phyloP scores from a whole-genome alignment of 1,140 invertebrate species.

The Heliconius eleuchia region DNA sequence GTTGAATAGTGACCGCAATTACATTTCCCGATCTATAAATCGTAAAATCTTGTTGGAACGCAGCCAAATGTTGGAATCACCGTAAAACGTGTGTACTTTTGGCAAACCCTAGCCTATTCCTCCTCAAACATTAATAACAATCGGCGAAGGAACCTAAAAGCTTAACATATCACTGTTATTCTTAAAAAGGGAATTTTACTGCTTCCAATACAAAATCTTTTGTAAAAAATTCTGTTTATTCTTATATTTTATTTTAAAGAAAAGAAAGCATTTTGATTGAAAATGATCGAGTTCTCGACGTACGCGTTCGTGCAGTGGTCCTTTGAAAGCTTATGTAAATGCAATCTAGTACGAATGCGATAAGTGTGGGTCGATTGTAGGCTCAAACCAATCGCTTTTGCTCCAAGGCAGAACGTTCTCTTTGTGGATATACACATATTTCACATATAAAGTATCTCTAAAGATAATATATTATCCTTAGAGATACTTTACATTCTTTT shows the following conservation, averaged over 20 bases:
- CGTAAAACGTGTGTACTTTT: slow-evolving; percentile 24
- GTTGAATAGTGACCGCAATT: slow-evolving; percentile 31
- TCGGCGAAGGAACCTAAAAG: slow-evolving; percentile 23
- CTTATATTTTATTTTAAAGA: slow-evolving; percentile 17
- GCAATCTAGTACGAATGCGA: slow-evolving; percentile 35
- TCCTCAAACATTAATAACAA: slow-evolving; percentile 35
- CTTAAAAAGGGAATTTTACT: slow-evolving; percentile 16
- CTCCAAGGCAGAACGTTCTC: slow-evolving; percentile 30
- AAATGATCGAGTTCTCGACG: slow-evolving; percentile 37
- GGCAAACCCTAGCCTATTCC: slow-evolving; percentile 29
- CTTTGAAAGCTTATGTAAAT: slow-evolving; percentile 39
- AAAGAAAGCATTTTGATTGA: slow-evolving; percentile 32
- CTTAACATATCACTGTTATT: slow-evolving; percentile 16
- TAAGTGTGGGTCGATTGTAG: slow-evolving; percentile 33
- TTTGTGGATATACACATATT: slow-evolving; percentile 24
- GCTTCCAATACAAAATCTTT: slow-evolving; percentile 29
- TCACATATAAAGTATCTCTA: slow-evolving; percentile 12
- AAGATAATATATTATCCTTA: neutral
- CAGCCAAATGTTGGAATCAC: slow-evolving; percentile 32
- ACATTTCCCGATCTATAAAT: slow-evolving; percentile 33
- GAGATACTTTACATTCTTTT: too few relatives aligned
- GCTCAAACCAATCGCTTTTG: slow-evolving; percentile 28
- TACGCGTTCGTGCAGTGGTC: slow-evolving; percentile 31
- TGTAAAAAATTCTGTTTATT: slow-evolving; percentile 27
- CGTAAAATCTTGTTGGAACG: slow-evolving; percentile 32